Evolutionary conservation across 2,797 vertebrate species (phyloP).

Genomic region (Cygnus olor): DNA sequence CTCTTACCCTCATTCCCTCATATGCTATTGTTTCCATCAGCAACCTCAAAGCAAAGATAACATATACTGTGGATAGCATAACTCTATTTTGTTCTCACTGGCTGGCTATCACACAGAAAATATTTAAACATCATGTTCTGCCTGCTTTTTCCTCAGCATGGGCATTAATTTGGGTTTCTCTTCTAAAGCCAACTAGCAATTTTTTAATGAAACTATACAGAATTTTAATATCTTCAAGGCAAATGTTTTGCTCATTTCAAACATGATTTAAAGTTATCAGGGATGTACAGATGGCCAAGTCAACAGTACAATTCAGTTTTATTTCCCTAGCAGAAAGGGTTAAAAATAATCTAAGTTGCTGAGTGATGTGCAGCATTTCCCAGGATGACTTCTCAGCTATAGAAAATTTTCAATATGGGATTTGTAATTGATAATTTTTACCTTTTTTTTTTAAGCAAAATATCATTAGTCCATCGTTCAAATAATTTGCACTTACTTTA

Average conservation of each 20-base stretch:
- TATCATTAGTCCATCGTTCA: background rate
- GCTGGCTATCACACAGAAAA: background rate
- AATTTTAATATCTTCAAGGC: background rate
- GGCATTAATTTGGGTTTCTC: background rate
- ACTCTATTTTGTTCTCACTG: background rate
- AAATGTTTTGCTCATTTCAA: background rate
- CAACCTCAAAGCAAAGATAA: background rate
- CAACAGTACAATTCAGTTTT: background rate
- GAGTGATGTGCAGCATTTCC: background rate
- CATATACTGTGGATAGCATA: background rate
- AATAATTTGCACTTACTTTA: background rate
- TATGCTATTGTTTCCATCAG: background rate
- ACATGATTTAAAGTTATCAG: background rate
- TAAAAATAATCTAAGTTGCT: background rate
- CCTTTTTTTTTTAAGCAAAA: background rate
- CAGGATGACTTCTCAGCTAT: background rate
- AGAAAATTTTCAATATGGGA: background rate
- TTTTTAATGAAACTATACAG: background rate
- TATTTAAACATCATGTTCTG: background rate
- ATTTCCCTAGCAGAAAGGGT: background rate
- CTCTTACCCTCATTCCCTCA: background rate
- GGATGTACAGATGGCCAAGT: background rate
- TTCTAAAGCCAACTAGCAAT: background rate
- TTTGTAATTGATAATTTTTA: background rate
- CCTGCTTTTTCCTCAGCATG: background rate